phyloP scores from a whole-genome alignment of 1,140 invertebrate genomes.

The Calliopsis andreniformis region DNA sequence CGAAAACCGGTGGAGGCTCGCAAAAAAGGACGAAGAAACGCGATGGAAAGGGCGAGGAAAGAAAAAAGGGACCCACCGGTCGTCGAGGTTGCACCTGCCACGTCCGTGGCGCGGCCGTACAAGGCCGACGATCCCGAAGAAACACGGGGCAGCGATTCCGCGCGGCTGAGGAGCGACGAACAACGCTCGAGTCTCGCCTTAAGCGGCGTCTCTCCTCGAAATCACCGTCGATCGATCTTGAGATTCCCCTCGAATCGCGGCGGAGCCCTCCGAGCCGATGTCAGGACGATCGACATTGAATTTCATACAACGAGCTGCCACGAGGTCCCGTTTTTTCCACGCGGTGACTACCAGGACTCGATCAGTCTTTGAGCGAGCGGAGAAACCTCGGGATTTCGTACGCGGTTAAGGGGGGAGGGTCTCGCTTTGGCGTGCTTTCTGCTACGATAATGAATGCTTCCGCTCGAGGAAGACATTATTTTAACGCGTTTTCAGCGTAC shows the following conservation, averaged over 20 bases:
- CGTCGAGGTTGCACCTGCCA: constrained; percentile 75
- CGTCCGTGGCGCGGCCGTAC: constrained; percentile 75
- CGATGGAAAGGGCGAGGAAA: constrained; percentile 64
- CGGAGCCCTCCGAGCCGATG: constrained; percentile 11
- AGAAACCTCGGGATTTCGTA: neutral
- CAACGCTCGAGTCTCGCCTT: constrained; percentile 72
- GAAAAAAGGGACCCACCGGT: constrained; percentile 65
- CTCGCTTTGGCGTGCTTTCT: neutral
- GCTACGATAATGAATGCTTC: neutral
- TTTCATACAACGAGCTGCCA: constrained; percentile 45
- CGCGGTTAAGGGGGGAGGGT: neutral
- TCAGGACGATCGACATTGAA: constrained; percentile 48
- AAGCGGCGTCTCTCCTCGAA: constrained; percentile 68
- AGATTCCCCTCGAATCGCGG: constrained; percentile 34
- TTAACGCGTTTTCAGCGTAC: neutral
- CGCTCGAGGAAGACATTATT: neutral
- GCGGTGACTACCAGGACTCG: neutral
- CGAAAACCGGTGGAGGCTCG: constrained; percentile 59
- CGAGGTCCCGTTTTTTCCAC: constrained; percentile 12
- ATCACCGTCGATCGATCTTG: constrained; percentile 56
- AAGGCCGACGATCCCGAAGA: constrained; percentile 75
- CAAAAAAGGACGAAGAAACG: constrained; percentile 49
- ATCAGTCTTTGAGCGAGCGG: neutral
- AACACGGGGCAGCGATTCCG: constrained; percentile 48
- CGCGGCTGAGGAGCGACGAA: constrained; percentile 59